phyloP scores from a whole-genome alignment of 2,113 vertebrate genomes.

The Chionomys nivalis region DNA sequence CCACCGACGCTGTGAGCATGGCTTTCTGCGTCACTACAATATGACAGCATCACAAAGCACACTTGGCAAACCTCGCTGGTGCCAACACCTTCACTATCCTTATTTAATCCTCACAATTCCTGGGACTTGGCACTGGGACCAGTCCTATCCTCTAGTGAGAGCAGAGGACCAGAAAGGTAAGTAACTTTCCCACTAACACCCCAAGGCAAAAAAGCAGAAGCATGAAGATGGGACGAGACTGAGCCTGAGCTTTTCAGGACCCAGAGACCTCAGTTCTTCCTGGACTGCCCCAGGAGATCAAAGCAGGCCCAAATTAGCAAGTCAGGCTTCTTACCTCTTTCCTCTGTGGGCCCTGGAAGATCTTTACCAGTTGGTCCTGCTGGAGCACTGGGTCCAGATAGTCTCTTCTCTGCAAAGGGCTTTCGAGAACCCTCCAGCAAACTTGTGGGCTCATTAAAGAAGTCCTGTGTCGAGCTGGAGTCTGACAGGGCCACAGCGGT shows the following conservation, averaged over 20 bases:
- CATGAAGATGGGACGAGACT: background rate
- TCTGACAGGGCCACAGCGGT: conserved; percentile 94
- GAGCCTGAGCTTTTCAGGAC: background rate
- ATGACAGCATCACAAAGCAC: background rate
- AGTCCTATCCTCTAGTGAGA: background rate
- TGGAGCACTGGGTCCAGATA: conserved; percentile 83
- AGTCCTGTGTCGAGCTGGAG: conserved; percentile 97
- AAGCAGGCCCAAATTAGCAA: background rate
- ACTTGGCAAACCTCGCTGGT: rapidly evolving
- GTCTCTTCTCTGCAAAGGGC: conserved; percentile 88
- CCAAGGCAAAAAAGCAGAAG: background rate
- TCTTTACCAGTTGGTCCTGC: conserved; percentile 85
- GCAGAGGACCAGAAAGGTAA: background rate
- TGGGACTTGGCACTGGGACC: background rate
- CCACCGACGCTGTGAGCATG: background rate
- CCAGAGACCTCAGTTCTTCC: background rate
- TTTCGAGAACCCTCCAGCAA: conserved; percentile 94
- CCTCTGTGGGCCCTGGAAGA: conserved; percentile 85
- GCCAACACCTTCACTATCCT: background rate
- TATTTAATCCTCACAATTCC: background rate
- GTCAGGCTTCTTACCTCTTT: conserved; percentile 86
- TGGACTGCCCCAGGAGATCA: background rate
- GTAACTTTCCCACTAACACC: background rate
- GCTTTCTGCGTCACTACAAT: background rate
- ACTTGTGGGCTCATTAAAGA: conserved; percentile 93